Evolutionary conservation across 2,113 vertebrate species (phyloP).

Genomic region (Microtus oregoni): DNA sequence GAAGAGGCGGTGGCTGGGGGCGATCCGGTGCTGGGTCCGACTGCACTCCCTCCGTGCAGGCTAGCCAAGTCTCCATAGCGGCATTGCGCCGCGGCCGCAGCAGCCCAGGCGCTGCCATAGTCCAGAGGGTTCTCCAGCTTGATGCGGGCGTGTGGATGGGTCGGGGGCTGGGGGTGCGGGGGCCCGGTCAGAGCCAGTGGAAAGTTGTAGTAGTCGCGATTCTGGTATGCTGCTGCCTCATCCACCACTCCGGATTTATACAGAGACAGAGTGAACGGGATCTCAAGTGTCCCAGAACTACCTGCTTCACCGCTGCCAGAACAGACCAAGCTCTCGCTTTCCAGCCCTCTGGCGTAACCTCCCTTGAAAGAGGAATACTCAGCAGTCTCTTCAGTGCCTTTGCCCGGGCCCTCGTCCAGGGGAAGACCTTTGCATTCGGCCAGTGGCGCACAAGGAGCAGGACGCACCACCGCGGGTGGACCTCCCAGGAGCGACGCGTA

Average conservation of each 20-base stretch:
- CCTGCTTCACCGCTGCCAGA: constrained; percentile 61
- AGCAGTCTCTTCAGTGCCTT: constrained; percentile 76
- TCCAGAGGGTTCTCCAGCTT: constrained; percentile 85
- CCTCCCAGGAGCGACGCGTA: constrained; percentile 84
- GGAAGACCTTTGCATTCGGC: constrained; percentile 83
- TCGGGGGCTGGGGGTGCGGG: constrained; percentile 8
- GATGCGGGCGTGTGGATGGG: constrained; percentile 81
- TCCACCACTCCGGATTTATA: constrained; percentile 81
- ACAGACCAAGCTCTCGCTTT: constrained; percentile 69
- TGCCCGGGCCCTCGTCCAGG: constrained; percentile 67
- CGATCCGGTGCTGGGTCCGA: constrained; percentile 66
- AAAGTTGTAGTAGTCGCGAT: constrained; percentile 84
- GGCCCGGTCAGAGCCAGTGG: constrained; percentile 76
- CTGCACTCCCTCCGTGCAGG: constrained; percentile 56
- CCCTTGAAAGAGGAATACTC: constrained; percentile 78
- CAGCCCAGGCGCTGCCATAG: constrained; percentile 70
- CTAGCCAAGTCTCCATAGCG: constrained; percentile 81
- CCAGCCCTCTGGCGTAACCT: constrained; percentile 70
- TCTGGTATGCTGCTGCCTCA: constrained; percentile 72
- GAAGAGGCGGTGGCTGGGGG: constrained; percentile 66
- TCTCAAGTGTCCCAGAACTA: constrained; percentile 76
- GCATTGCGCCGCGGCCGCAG: constrained; percentile 76
- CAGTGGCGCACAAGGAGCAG: constrained; percentile 64
- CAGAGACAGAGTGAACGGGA: constrained; percentile 73
- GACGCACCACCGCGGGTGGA: constrained; percentile 73